These are phyloP conservation scores for Delphinapterus leucas DNA, from an alignment of 2,113 vertebrate genomes.

Conservation along the genomic window DNA sequence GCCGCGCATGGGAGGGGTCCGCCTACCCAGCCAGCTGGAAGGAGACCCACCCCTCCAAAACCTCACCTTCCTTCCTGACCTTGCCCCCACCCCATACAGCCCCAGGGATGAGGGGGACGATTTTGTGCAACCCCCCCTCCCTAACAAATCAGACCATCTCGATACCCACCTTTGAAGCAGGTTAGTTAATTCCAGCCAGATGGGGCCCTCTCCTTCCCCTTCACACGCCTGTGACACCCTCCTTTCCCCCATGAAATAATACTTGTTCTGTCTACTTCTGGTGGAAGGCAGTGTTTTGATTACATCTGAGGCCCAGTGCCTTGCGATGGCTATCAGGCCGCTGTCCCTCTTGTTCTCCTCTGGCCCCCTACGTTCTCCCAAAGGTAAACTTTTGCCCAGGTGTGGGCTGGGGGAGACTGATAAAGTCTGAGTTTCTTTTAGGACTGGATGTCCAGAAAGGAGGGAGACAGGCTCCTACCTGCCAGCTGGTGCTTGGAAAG, in stretches of 20 bases:
- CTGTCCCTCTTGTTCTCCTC: background rate
- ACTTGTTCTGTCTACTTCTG: slow-evolving; percentile 50
- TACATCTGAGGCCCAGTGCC: slow-evolving; percentile 47
- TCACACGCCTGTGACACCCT: slow-evolving; percentile 33
- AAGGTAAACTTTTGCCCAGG: slow-evolving; percentile 53
- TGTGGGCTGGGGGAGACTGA: background rate
- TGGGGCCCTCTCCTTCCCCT: background rate
- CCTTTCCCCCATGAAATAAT: slow-evolving; percentile 51
- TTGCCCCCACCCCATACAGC: background rate
- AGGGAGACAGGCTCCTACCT: slow-evolving; percentile 39
- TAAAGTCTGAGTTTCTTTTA: slow-evolving; percentile 11
- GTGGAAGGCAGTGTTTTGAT: slow-evolving; percentile 57
- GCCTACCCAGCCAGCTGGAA: background rate
- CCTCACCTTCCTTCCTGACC: background rate
- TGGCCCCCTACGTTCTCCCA: background rate
- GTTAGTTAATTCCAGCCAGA: slow-evolving; percentile 51
- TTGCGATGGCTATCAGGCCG: background rate
- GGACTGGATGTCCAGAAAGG: slow-evolving; percentile 11
- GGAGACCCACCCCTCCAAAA: background rate
- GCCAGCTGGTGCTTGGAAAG: slow-evolving; percentile 54
- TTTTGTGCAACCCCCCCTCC: background rate
- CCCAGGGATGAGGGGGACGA: background rate
- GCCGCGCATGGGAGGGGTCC: background rate
- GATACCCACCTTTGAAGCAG: background rate
- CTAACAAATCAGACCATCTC: background rate